A percentile compares a stretch with the other conserved stretches of the same genome.
phyloP scores from a whole-genome alignment of 2,888 invertebrate species.

The Patella pellucida region DNA sequence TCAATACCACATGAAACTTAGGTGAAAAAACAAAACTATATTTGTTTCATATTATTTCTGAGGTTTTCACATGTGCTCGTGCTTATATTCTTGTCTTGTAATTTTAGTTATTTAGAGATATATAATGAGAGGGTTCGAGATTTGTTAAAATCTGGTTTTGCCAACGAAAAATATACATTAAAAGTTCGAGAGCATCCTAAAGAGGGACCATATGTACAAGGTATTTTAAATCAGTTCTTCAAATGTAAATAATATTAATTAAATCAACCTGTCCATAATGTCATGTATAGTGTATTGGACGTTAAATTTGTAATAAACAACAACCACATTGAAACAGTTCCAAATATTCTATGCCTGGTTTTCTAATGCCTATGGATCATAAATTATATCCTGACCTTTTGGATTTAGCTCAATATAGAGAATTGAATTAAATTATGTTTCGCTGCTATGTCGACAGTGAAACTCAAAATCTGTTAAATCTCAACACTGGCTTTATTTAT shows the following conservation, averaged over 20 bases:
- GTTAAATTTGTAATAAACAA: too few relatives aligned
- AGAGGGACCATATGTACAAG: constrained; percentile 86
- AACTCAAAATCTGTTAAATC: too few relatives aligned
- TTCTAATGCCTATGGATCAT: too few relatives aligned
- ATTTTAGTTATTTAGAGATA: constrained; percentile 82
- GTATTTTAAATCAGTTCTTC: constrained; percentile 70
- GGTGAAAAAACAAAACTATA: not conserved
- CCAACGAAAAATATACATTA: constrained; percentile 77
- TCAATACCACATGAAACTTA: not conserved
- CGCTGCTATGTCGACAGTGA: too few relatives aligned
- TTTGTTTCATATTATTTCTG: not conserved
- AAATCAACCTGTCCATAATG: too few relatives aligned
- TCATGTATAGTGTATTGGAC: too few relatives aligned
- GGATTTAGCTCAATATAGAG: too few relatives aligned
- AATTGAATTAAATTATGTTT: too few relatives aligned
- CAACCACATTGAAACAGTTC: too few relatives aligned
- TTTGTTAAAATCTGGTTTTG: constrained; percentile 72
- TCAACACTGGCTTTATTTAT: too few relatives aligned
- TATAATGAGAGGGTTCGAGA: constrained; percentile 89
- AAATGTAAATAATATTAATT: too few relatives aligned
- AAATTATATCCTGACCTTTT: not conserved
- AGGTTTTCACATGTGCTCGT: not conserved
- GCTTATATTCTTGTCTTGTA: not conserved
- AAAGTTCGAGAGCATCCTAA: constrained; percentile 84
- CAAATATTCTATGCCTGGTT: too few relatives aligned